Base-by-base conservation (phyloP, 1,140 invertebrate genomes). In the Onthophagus taurus region DNA sequence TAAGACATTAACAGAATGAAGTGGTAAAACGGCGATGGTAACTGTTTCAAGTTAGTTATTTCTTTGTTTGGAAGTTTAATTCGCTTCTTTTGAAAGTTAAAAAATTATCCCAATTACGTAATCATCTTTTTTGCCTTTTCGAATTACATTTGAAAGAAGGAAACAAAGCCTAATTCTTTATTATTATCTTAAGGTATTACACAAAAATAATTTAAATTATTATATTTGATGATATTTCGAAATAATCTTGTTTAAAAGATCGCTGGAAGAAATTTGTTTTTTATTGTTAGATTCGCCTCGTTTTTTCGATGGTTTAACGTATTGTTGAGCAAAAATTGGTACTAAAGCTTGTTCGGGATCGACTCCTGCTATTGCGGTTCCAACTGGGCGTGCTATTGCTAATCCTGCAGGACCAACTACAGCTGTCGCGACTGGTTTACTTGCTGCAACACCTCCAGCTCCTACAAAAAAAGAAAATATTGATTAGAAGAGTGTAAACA, bases 291-390 rank as follows among this genome's bases (percentile, higher is more conserved):
- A 20, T 33, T 35, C 11, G 17, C 26, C 14, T 16, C 33, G 51
- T 13, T 52, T 49, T 34, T 55, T 57, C 4, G 36, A 37, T 5
- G 48, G 45, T 5, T 46, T 42, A 12, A 49, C 49, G 35, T 51
- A 52, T 19, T 47, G 49, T 31, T 60, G 53, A 4, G 46, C 59
- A 41, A 57, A 59, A 45, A 58, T 57, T 17, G 57, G 58, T 17
- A 59, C 49, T 31, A 60, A 44, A 18, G 53, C 68, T 42, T 68
- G 61, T 30, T 69, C 63, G 4, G 77, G 75, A 5, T 72, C 67
- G 3, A 82, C 66, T 2, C 81, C 80, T 8, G 81, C 79, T 7
- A 83, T 80, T 9, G 81, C 80, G 0, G 80, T 83, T 13, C 72
- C 80, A 2, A 81, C 67, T 2, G 81, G 81, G 8, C 75, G 65